Base-by-base conservation (phyloP, 1,140 invertebrate genomes). In the Metaphire vulgaris region DNA sequence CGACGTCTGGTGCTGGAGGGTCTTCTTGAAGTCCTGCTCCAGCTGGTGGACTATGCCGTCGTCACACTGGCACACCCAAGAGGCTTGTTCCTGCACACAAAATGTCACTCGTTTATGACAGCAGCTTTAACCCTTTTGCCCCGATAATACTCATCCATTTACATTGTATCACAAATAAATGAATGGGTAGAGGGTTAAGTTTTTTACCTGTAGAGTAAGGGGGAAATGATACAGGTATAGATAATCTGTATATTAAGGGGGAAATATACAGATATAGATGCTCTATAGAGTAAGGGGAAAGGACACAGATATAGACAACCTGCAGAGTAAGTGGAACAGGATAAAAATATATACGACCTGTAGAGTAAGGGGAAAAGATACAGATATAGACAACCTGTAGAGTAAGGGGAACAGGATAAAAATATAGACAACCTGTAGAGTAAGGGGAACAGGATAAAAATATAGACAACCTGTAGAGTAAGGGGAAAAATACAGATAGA, bases 1-100 rank as follows among this genome's bases (percentile, higher is more conserved):
- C 15, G 93, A 92, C 83, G 94, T 94, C 86, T 96, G 94, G 82
- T 94, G 93, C 80, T 94, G 93, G 75, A 97, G 88, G 1, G 94
- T 96, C 64, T 91, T 89, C 88, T 98, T 98, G 83, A 98, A 99
- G 85, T 98, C 95, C 69, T 91, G 90, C 83, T 98, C 94, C 67
- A 98, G 88, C 75, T 92, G 89, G 80, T 92, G 91, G 1, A 98
- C 94, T 73, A 95, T 90, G 34, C 89, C 88, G 80, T 92, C 91
- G 81, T 95, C 93, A 89, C 96, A 99, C 80, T 96, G 92, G 85
- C 96, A 98, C 1, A 98, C 96, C 96, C 96, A 99, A 0, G 94
- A 94, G 1, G 96, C 96, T 90, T 94, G 90, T 76, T 89, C 88
- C 85, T 89, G 79, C 66, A 81, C 75, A 72, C 16, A 79, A 69